Base-by-base conservation (phyloP, 2,797 vertebrate species). In the Chiroxiphia lanceolata region DNA sequence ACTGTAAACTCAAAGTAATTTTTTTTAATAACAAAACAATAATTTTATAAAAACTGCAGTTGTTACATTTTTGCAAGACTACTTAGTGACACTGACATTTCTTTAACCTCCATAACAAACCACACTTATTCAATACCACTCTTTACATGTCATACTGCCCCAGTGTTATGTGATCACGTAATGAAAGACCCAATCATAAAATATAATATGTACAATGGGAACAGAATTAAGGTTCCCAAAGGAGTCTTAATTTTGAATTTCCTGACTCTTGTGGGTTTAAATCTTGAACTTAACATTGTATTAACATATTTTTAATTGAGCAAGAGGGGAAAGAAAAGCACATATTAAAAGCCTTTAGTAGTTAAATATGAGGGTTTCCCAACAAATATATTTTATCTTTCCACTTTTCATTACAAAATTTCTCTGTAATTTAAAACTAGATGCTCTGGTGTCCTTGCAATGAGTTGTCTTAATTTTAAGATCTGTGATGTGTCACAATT, bases 291-390 rank as follows among this genome's bases (percentile, higher is more conserved):
- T 94, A 95, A 86, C 81, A 57, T 91, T 94, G 78, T 56, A 96
- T 96, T 97, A 96, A 93, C 96, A 85, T 94, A 92, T 78, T 94
- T 95, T 97, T 96, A 97, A 97, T 95, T 92, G 94, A 94, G 57
- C 80, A 83, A 89, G 63, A 86, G 72, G 65, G 81, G 72, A 82
- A 94, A 93, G 68, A 76, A 94, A 87, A 93, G 26, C n/a, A 40
- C 56, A 29, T 74, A 87, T 90, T 84, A 94, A 95, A 96, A 90
- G 4, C 13, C 15, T 95, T 96, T 94, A 87, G 71, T 90, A 90
- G 65, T 88, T 26, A 84, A 89, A 95, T 53, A 93, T 44, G 85
- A 93, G 40, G n/a, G 69, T 90, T 93, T 92, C 47, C 60, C 36
- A 89, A 84, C 7, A 47, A 89, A 61, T 3, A 21, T 26, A 54